Evolutionary conservation across 1,140 invertebrate species (phyloP), one percentile per base, ranked within the genome.

Genomic region (Nephila pilipes): DNA sequence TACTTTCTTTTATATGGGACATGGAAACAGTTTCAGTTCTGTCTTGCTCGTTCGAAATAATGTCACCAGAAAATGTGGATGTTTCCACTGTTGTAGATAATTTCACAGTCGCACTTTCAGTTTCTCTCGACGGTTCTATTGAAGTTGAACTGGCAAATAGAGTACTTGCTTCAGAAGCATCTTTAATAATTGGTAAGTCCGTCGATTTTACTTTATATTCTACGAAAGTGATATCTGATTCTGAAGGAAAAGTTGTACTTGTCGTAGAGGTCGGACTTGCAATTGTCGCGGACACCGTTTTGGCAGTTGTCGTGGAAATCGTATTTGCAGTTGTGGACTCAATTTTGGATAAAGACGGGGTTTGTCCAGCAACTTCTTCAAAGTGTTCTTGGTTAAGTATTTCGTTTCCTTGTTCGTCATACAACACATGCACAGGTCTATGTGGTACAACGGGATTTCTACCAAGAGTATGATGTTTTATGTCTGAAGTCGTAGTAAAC

Each of bases 401-500:
- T 93, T 93, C 91, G 58, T 93, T 65, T 18, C 91, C 91, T 25
- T 93, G 69, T 46, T 85, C 91, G 38, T 93, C 91, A 38, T 93
- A 93, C 22, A 93, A 80, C 14, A 93, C 60, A 16, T 87, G 65
- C 8, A 80, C 65, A 5, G 91, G 91, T 38, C 91, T 69, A 29
- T 87, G 63, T n/a, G 54, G 29, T 22, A 60, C 54, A 54, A 79
- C 63, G 32, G 55, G 80, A n/a, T 79, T 90, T 36, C 29, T 81
- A 36, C 57, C 89, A n/a, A 87, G 20, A 22, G n/a, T 87, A 22
- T 36, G 4, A n/a, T 75, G 8, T 2, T 75, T 60, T 80, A 65
- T 36, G 54, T 58, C 69, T 55, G 54, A 58, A 90, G 91, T 87
- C 83, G 85, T 93, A 93, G 91, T 93, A 93, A 93, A 93, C 91